phyloP scores from a whole-genome alignment of 2,888 invertebrate genomes.

The Eristalis arbustorum region DNA sequence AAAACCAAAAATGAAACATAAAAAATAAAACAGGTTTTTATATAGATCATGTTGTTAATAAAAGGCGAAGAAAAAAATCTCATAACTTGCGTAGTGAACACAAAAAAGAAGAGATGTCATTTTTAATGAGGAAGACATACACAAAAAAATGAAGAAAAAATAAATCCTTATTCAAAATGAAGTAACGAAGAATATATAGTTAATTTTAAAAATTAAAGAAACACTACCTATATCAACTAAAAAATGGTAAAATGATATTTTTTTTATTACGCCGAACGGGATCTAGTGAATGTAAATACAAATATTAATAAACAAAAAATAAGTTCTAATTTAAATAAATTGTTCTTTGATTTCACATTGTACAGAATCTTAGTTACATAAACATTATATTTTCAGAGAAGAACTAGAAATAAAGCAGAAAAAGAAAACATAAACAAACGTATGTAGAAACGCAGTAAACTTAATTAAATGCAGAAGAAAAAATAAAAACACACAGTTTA shows the following conservation, averaged over 20 bases:
- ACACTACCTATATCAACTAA: slow-evolving; percentile 60
- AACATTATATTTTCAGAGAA: background rate
- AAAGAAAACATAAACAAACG: slow-evolving; percentile 36
- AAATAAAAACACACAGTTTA: slow-evolving; percentile 9
- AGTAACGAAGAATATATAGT: slow-evolving; percentile 47
- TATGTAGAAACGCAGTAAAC: slow-evolving; percentile 47
- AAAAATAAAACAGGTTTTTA: slow-evolving; percentile 65
- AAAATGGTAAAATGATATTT: slow-evolving; percentile 27
- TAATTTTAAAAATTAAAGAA: slow-evolving; percentile 56
- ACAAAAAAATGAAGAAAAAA: background rate
- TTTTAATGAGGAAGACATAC: slow-evolving; percentile 22
- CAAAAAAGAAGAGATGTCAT: slow-evolving; percentile 1
- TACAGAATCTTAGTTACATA: slow-evolving; percentile 43
- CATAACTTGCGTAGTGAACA: slow-evolving; percentile 38
- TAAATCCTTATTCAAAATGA: slow-evolving; percentile 37
- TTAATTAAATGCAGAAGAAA: slow-evolving; percentile 46
- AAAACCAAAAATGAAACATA: slow-evolving; percentile 15
- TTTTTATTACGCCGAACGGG: slow-evolving; percentile 45
- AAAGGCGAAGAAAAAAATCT: slow-evolving; percentile 13
- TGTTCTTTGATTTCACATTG: slow-evolving; percentile 33
- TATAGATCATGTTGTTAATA: slow-evolving; percentile 66
- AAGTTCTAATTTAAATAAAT: background rate
- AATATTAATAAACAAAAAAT: slow-evolving; percentile 3
- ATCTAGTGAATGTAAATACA: slow-evolving; percentile 57
- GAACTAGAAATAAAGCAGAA: slow-evolving; percentile 12